phyloP scores from a whole-genome alignment of 2,888 invertebrate genomes.

The Philopedon plagiatum region DNA sequence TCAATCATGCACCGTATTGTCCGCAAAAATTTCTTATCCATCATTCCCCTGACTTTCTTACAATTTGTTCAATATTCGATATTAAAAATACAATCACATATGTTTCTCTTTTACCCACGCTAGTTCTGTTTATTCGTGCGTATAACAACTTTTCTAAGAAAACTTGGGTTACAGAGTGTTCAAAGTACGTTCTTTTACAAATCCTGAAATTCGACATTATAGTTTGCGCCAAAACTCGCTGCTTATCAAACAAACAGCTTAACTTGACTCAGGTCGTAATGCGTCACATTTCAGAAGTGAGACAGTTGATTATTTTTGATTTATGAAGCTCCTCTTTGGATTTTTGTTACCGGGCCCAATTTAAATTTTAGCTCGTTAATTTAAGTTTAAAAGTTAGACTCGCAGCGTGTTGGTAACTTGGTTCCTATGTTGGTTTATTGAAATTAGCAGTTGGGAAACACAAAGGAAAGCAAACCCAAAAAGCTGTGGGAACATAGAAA shows the following conservation, averaged over 20 bases:
- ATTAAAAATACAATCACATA: slow-evolving; percentile 43
- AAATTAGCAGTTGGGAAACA: no score
- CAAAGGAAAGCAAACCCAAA: no score
- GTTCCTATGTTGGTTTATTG: slow-evolving; percentile 3
- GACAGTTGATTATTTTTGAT: slow-evolving; percentile 45
- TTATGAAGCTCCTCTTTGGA: slow-evolving; percentile 30
- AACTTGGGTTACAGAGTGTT: neutral
- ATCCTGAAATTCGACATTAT: neutral
- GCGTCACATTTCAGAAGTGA: slow-evolving; percentile 34
- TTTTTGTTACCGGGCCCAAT: slow-evolving; percentile 31
- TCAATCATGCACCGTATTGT: slow-evolving; percentile 64
- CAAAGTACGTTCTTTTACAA: neutral
- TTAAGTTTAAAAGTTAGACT: neutral
- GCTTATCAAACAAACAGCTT: slow-evolving; percentile 24
- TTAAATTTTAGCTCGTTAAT: slow-evolving; percentile 32
- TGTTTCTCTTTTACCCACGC: slow-evolving; percentile 22
- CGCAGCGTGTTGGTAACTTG: neutral
- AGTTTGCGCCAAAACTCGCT: slow-evolving; percentile 24
- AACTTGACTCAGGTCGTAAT: slow-evolving; percentile 33
- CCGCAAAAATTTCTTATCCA: slow-evolving; percentile 46
- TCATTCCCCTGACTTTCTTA: slow-evolving; percentile 33
- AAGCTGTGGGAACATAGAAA: no score
- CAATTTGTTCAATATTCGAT: slow-evolving; percentile 44
- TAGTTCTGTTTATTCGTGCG: slow-evolving; percentile 25
- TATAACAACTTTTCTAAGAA: slow-evolving; percentile 9